Percentiles rank a stretch among this genome's conserved stretches.
These are phyloP conservation scores for Pantala flavescens DNA, from an alignment of 1,140 invertebrate species.

Conservation along the genomic window DNA sequence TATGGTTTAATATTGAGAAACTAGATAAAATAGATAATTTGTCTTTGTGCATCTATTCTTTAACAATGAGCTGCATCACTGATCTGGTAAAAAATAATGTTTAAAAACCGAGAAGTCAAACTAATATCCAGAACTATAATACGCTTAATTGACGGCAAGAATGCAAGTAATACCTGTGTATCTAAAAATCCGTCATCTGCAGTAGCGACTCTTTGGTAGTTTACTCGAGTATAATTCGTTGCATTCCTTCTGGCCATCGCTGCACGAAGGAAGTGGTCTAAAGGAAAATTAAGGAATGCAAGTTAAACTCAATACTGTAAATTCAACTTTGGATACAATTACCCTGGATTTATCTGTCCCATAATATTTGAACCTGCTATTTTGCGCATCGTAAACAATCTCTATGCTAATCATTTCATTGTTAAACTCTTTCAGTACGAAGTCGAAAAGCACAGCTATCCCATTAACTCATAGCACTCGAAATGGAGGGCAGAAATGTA, in stretches of 20 bases:
- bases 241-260: conserved; percentile 48
- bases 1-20: too few species aligned
- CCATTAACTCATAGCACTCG: neutral
- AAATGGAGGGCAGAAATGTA: neutral
- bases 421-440: neutral
- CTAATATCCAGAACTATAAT: too few species aligned
- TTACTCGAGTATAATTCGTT: conserved; percentile 44
- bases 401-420: neutral
- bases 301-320: neutral
- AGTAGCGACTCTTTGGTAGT: conserved; percentile 53
- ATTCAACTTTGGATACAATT: too few species aligned
- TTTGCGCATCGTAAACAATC: neutral
- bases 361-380: neutral
- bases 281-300: conserved; percentile 24
- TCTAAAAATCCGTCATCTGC: conserved; percentile 60
- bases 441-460: too few species aligned
- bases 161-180: conserved; percentile 40
- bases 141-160: too few species aligned
- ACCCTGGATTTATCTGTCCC: too few species aligned
- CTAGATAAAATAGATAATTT: too few species aligned
- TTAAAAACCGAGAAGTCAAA: too few species aligned
- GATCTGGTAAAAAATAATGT: too few species aligned
- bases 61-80: too few species aligned
- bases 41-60: too few species aligned
- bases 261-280: conserved; percentile 41